Conservation (phyloP, 1,140 invertebrate species). For the Helicoverpa armigera region DNA sequence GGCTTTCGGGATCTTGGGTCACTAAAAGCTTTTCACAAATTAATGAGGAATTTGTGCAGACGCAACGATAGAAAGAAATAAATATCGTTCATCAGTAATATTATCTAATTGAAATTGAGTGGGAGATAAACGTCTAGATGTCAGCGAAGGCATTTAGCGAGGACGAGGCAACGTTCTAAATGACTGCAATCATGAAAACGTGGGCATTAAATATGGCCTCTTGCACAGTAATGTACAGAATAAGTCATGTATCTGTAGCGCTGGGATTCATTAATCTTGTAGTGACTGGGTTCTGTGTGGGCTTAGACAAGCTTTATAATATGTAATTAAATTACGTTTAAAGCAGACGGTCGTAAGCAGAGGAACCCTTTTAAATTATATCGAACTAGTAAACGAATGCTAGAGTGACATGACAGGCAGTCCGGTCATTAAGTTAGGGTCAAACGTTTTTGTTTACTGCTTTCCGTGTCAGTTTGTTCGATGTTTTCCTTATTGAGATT, state of each 20-base stretch:
- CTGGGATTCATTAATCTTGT: slow-evolving; percentile 81
- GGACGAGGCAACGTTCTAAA: slow-evolving; percentile 43
- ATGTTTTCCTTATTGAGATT: slow-evolving; percentile 8
- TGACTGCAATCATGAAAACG: slow-evolving; percentile 47
- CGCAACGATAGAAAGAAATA: slow-evolving; percentile 50
- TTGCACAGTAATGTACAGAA: slow-evolving; percentile 52
- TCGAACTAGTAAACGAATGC: slow-evolving; percentile 66
- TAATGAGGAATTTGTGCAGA: slow-evolving; percentile 69
- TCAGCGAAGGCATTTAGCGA: slow-evolving; percentile 44
- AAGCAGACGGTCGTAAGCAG: slow-evolving; percentile 62
- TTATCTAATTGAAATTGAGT: slow-evolving; percentile 47
- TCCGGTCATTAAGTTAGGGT: slow-evolving; percentile 33
- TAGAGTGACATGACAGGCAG: slow-evolving; percentile 30
- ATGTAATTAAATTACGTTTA: slow-evolving; percentile 84
- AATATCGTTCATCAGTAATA: slow-evolving; percentile 42
- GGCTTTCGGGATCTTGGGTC: slow-evolving; percentile 78
- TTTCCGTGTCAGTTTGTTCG: slow-evolving; percentile 5
- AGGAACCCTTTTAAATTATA: slow-evolving; percentile 82
- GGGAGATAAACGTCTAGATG: slow-evolving; percentile 25
- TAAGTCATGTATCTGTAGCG: slow-evolving; percentile 61
- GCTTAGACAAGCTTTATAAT: slow-evolving; percentile 72
- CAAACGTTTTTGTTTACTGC: slow-evolving; percentile 28
- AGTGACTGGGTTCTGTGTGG: slow-evolving; percentile 81
- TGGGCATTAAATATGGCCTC: slow-evolving; percentile 45
- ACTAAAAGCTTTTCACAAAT: slow-evolving; percentile 78